phyloP scores from a whole-genome alignment of 2,888 invertebrate species.

The Ennomos quercinarius region DNA sequence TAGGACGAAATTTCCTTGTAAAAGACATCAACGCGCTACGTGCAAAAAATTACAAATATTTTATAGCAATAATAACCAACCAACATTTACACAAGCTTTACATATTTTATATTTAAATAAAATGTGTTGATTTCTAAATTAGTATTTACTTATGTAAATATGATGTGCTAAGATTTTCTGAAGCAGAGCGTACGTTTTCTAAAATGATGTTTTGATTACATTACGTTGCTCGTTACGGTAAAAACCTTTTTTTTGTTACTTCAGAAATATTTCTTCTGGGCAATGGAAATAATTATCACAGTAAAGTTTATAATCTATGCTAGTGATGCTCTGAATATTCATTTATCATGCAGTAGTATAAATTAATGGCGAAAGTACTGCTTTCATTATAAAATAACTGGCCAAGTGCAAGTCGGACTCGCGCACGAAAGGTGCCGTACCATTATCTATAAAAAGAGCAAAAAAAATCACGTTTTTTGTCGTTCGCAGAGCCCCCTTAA shows the following conservation, averaged over 20 bases:
- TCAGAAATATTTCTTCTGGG: not conserved
- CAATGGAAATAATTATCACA: conserved; percentile 5
- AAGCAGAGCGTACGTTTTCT: not conserved
- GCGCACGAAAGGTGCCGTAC: too few species aligned
- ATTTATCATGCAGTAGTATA: not conserved
- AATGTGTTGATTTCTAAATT: conserved; percentile 6
- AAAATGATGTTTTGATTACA: not conserved
- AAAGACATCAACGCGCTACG: conserved; percentile 25
- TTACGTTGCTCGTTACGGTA: conserved; percentile 1
- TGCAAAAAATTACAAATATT: too few species aligned
- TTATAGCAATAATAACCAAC: too few species aligned
- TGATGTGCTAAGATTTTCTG: not conserved
- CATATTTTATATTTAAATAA: not conserved
- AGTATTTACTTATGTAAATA: conserved; percentile 2
- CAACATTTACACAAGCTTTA: too few species aligned
- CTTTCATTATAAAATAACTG: too few species aligned
- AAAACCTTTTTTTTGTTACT: not conserved
- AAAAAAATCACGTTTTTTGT: too few species aligned
- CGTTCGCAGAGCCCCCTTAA: too few species aligned
- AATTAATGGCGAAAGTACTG: too few species aligned
- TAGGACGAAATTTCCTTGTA: not conserved
- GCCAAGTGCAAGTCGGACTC: too few species aligned
- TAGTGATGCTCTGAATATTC: conserved; percentile 2
- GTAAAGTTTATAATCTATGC: not conserved
- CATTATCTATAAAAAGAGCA: too few species aligned